Conservation (phyloP, 2,797 vertebrate species). For the Pseudochirops corinnae region DNA sequence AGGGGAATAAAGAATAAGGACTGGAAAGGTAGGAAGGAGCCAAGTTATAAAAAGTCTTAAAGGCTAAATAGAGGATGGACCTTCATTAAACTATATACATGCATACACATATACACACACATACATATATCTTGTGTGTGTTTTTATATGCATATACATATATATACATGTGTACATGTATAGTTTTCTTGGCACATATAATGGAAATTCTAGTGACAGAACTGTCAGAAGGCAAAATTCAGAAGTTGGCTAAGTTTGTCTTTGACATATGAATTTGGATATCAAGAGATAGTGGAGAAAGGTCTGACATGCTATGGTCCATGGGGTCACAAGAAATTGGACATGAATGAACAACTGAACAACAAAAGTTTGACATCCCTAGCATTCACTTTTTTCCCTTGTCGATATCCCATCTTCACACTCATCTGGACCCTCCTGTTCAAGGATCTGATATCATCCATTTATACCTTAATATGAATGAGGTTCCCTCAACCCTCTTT, state of each 20-base stretch:
- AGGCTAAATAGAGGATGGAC: neutral
- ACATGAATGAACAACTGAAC: neutral
- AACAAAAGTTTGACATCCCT: neutral
- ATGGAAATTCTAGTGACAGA: too few species aligned
- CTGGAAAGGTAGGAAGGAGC: neutral
- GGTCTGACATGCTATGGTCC: neutral
- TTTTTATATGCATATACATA: neutral
- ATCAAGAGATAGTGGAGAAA: neutral
- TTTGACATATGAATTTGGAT: neutral
- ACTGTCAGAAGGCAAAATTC: fast-evolving
- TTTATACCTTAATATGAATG: neutral
- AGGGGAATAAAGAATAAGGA: neutral
- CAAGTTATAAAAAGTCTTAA: neutral
- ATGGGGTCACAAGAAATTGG: neutral
- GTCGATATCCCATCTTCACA: neutral
- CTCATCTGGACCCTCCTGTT: fast-evolving
- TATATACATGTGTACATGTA: too few species aligned
- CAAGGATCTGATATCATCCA: neutral
- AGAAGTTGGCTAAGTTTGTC: fast-evolving
- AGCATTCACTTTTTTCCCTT: neutral
- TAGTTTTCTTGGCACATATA: neutral
- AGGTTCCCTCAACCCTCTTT: neutral
- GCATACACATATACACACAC: too few species aligned
- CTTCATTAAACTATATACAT: neutral
- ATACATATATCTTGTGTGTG: too few species aligned